phyloP scores from a whole-genome alignment of 1,140 invertebrate species.

The Triops longicaudatus region DNA sequence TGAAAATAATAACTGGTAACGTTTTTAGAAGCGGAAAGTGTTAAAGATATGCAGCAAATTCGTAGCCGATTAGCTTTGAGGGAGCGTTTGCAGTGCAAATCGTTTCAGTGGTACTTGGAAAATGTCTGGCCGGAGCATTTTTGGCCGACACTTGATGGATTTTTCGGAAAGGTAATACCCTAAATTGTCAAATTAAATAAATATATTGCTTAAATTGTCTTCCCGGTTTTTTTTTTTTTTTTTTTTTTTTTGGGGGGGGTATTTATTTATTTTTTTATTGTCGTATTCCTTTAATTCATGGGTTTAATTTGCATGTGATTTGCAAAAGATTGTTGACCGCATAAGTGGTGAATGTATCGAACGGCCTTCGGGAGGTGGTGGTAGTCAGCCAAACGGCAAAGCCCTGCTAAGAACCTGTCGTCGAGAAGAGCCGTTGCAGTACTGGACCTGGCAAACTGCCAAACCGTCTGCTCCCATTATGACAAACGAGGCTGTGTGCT shows the following conservation, averaged over 20 bases:
- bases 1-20: too few species aligned
- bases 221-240: constrained; percentile 24
- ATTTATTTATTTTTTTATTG: constrained; percentile 22
- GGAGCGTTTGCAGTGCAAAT: constrained; percentile 70
- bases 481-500: constrained; percentile 63
- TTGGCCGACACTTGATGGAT: constrained; percentile 69
- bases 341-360: constrained; percentile 50
- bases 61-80: constrained; percentile 61
- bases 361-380: constrained; percentile 48
- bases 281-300: constrained; percentile 16
- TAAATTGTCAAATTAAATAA: too few species aligned
- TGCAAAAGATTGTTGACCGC: constrained; percentile 42
- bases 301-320: background rate
- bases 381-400: constrained; percentile 53
- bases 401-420: constrained; percentile 48
- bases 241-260: too few species aligned
- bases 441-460: constrained; percentile 47
- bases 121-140: constrained; percentile 79
- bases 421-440: constrained; percentile 59
- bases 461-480: constrained; percentile 51
- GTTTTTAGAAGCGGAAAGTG: constrained; percentile 47
- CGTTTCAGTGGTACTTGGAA: constrained; percentile 91
- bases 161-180: constrained; percentile 72
- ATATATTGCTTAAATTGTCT: constrained; percentile 29
- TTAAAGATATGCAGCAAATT: constrained; percentile 58